Evolutionary conservation across 2,888 invertebrate genomes (phyloP).

Genomic region (Phasia obesa): DNA sequence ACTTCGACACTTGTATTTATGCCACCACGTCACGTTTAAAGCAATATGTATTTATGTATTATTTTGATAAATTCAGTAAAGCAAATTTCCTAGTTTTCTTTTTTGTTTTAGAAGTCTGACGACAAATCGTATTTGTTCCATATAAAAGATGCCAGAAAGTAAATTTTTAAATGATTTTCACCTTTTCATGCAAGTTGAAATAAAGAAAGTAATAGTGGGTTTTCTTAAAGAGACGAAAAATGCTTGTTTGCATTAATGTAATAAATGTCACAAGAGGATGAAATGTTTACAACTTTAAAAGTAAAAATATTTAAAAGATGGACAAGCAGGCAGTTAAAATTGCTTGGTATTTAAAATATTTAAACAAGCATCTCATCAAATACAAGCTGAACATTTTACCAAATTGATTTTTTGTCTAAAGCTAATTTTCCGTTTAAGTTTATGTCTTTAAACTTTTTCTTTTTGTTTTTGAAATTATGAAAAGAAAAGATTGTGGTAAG

Average conservation of each 20-base stretch:
- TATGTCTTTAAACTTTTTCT: background rate
- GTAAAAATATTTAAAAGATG: constrained; percentile 24
- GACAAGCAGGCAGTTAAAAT: constrained; percentile 30
- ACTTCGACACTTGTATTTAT: too few species aligned
- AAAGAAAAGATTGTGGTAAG: constrained; percentile 12
- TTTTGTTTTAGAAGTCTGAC: too few species aligned
- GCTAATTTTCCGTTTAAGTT: constrained; percentile 57
- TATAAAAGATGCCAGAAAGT: too few species aligned
- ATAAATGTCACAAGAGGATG: constrained; percentile 61
- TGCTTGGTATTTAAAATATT: too few species aligned
- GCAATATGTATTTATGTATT: too few species aligned
- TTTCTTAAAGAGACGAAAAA: constrained; percentile 17
- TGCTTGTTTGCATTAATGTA: constrained; percentile 41
- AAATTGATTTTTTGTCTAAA: constrained; percentile 60
- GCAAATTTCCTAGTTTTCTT: too few species aligned
- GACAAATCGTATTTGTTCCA: too few species aligned
- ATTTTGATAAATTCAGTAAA: too few species aligned
- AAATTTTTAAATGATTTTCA: constrained; percentile 16
- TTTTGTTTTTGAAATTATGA: background rate
- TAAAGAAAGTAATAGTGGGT: constrained; percentile 46
- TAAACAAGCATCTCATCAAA: constrained; percentile 37
- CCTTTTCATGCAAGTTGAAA: constrained; percentile 15
- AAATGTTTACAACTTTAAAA: constrained; percentile 24
- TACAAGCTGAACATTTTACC: constrained; percentile 47
- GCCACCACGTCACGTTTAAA: too few species aligned